These are phyloP conservation scores for Cheilosia soror DNA, from an alignment of 2,888 invertebrate species.

Conservation along the genomic window DNA sequence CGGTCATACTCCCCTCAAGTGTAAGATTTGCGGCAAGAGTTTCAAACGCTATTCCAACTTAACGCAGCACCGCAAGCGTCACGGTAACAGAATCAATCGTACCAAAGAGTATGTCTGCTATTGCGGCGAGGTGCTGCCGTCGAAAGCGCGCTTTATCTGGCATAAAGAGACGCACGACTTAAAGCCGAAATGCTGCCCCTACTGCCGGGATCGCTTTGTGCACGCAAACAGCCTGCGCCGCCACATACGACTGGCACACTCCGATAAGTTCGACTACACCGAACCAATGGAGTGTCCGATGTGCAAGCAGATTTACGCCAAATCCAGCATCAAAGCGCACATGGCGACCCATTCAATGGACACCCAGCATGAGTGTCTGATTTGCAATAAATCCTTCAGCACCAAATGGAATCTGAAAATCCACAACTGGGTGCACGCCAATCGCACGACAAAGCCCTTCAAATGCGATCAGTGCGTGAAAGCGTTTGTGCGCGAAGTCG, in stretches of 20 bases:
- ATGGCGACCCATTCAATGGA: slow-evolving; percentile 90
- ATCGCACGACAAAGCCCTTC: slow-evolving; percentile 92
- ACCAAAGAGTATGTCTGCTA: slow-evolving; percentile 90
- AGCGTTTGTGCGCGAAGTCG: slow-evolving; percentile 92
- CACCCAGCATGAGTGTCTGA: slow-evolving; percentile 91
- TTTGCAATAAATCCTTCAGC: slow-evolving; percentile 93
- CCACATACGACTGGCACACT: slow-evolving; percentile 92
- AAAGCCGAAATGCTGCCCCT: slow-evolving; percentile 92
- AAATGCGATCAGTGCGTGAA: slow-evolving; percentile 93
- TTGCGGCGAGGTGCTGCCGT: slow-evolving; percentile 92
- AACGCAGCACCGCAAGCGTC: slow-evolving; percentile 93
- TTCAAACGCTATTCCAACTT: slow-evolving; percentile 93
- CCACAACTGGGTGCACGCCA: slow-evolving; percentile 95
- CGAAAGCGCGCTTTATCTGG: slow-evolving; percentile 93
- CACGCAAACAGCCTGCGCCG: slow-evolving; percentile 92
- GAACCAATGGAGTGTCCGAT: slow-evolving; percentile 89
- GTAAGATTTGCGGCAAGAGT: slow-evolving; percentile 90
- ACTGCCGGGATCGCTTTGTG: slow-evolving; percentile 94
- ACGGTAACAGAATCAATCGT: slow-evolving; percentile 89
- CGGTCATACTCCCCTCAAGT: slow-evolving; percentile 91
- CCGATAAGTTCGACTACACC: slow-evolving; percentile 89
- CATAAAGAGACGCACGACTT: slow-evolving; percentile 93
- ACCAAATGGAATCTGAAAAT: slow-evolving; percentile 96
- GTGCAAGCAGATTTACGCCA: slow-evolving; percentile 87
- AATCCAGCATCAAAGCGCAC: slow-evolving; percentile 91